Conservation (phyloP, 2,797 vertebrate genomes). For the Eidolon dupreanum region DNA sequence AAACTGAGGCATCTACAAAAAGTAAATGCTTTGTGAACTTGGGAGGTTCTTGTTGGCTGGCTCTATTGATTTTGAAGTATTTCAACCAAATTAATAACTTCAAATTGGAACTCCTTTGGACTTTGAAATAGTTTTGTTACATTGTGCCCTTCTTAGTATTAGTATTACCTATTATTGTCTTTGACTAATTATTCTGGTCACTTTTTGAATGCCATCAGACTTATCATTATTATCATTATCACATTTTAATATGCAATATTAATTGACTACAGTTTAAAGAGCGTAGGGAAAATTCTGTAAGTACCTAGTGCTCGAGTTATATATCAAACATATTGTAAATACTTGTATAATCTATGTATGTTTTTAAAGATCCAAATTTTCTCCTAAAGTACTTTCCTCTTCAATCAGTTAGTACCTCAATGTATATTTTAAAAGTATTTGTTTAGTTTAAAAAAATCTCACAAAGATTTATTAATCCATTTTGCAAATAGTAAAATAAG, state of each 20-base stretch:
- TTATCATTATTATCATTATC: background rate
- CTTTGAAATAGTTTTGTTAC: background rate
- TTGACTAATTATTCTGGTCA: background rate
- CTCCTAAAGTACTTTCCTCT: background rate
- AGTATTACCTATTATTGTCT: background rate
- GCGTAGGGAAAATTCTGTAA: background rate
- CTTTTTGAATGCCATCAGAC: background rate
- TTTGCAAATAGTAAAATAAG: conserved; percentile 11
- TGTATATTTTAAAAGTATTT: background rate
- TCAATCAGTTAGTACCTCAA: background rate
- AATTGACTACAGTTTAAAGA: background rate
- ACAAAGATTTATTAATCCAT: background rate
- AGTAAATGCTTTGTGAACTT: background rate
- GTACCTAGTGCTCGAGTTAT: background rate
- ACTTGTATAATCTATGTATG: background rate
- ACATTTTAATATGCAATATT: background rate
- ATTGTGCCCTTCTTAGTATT: background rate
- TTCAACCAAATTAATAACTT: background rate
- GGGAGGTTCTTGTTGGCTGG: background rate
- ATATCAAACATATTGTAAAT: background rate
- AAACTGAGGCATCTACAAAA: background rate
- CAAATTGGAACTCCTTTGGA: background rate
- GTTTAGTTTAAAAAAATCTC: background rate
- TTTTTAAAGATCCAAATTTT: conserved; percentile 23
- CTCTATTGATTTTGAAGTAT: background rate